A percentile compares a stretch with the other conserved stretches of the same genome.
Conservation (phyloP, 2,888 invertebrate genomes). For the Desoria tigrina region DNA sequence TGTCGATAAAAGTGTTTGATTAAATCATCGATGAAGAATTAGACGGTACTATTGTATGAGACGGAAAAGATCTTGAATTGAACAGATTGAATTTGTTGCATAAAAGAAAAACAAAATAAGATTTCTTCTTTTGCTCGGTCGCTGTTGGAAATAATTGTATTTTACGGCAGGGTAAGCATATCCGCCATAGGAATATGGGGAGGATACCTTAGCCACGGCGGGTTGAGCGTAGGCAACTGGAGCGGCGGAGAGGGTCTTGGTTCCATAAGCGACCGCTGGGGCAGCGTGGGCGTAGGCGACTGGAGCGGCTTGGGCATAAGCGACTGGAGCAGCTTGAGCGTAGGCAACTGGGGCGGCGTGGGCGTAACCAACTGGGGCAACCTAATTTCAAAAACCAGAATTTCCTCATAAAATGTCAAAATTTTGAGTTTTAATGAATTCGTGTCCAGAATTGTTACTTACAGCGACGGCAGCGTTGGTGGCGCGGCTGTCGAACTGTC, state of each 20-base stretch:
- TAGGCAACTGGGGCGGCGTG: slow-evolving; percentile 15
- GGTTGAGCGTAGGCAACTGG: slow-evolving; percentile 16
- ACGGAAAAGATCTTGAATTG: too few species aligned
- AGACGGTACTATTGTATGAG: too few species aligned
- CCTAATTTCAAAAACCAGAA: slow-evolving; percentile 1
- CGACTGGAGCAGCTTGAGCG: slow-evolving; percentile 20
- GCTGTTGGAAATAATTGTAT: too few species aligned
- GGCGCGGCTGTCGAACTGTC: slow-evolving; percentile 45
- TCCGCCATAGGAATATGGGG: background rate
- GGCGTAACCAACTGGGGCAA: slow-evolving; percentile 16
- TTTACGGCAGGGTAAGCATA: background rate
- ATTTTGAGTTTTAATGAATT: too few species aligned
- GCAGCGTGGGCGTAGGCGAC: slow-evolving; percentile 6
- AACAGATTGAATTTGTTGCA: too few species aligned
- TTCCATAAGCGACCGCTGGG: slow-evolving; percentile 27
- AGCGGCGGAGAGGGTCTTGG: slow-evolving; percentile 28
- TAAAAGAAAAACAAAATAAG: too few species aligned
- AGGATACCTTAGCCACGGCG: slow-evolving; percentile 11
- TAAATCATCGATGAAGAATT: too few species aligned
- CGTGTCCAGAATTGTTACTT: background rate
- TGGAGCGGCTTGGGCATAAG: slow-evolving; percentile 23
- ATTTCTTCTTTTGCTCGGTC: too few species aligned
- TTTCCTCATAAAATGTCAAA: too few species aligned
- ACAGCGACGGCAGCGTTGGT: slow-evolving; percentile 44
- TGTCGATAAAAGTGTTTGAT: background rate